These are phyloP conservation scores for Copidosoma floridanum DNA, from an alignment of 1,140 invertebrate species.

Conservation along the genomic window DNA sequence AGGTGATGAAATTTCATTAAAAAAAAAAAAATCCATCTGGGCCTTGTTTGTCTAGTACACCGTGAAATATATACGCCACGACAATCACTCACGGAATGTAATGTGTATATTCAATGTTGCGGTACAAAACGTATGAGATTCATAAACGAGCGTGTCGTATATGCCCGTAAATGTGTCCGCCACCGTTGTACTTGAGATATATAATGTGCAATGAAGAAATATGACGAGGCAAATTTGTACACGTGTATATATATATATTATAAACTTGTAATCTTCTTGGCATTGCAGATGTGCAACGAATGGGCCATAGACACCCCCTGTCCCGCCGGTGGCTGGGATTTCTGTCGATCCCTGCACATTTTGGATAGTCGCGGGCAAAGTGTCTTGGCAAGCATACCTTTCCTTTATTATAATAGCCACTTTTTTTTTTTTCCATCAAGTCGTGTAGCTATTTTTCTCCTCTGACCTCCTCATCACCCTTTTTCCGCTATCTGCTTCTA, in stretches of 20 bases:
- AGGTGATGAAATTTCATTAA: too few relatives aligned
- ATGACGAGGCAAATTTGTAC: not conserved
- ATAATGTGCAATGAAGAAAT: not conserved
- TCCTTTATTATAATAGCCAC: constrained; percentile 8
- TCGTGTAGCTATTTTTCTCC: too few relatives aligned
- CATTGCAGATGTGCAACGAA: constrained; percentile 62
- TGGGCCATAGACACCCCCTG: constrained; percentile 67
- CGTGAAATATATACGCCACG: too few relatives aligned
- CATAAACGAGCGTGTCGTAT: too few relatives aligned
- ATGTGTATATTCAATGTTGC: too few relatives aligned
- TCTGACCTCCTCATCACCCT: not conserved
- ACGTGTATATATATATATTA: not conserved
- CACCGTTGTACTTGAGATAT: too few relatives aligned
- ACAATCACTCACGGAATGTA: too few relatives aligned
- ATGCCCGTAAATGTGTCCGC: too few relatives aligned
- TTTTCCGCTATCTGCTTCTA: not conserved
- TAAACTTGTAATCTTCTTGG: not conserved
- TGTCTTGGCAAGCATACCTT: constrained; percentile 54
- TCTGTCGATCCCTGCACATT: constrained; percentile 66
- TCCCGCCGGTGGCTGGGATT: constrained; percentile 62
- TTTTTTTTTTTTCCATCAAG: not conserved
- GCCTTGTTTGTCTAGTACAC: too few relatives aligned
- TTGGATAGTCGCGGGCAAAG: constrained; percentile 65
- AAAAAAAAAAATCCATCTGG: too few relatives aligned
- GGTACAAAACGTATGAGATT: too few relatives aligned